These are phyloP conservation scores for Maconellicoccus hirsutus DNA, from an alignment of 1,140 invertebrate genomes.

Conservation along the genomic window DNA sequence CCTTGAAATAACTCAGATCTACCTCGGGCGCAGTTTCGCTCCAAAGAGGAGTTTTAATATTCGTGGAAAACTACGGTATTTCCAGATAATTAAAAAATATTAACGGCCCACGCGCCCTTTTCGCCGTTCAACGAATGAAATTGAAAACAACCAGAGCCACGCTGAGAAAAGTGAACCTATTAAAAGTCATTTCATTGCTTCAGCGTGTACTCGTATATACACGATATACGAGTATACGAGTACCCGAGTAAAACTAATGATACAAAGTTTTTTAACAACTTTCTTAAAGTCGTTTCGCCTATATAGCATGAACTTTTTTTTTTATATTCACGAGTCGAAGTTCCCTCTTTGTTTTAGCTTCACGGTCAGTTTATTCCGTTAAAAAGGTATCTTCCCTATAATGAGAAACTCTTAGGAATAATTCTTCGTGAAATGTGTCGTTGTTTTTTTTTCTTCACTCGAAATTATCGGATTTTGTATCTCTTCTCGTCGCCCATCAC, in stretches of 20 bases:
- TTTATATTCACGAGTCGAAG: neutral
- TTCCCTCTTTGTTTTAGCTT: neutral
- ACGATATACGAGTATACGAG: no score
- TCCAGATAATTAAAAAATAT: neutral
- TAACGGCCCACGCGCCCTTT: neutral
- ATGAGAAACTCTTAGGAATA: neutral
- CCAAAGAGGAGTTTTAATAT: no score
- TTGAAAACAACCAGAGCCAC: neutral
- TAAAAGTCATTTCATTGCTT: constrained; percentile 4
- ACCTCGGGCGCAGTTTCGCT: no score
- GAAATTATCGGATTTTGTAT: no score
- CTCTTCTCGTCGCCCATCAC: no score
- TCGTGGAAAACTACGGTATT: no score
- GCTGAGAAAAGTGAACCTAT: neutral
- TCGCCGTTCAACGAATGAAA: neutral
- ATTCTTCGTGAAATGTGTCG: neutral
- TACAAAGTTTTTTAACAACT: constrained; percentile 6
- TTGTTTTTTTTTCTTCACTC: neutral
- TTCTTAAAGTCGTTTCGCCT: constrained; percentile 4
- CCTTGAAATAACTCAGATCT: no score
- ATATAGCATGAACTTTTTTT: neutral
- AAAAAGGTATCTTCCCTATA: neutral
- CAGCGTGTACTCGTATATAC: neutral
- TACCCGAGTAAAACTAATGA: neutral
- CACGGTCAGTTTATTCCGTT: neutral